Base-by-base conservation (phyloP, 1,140 invertebrate species). In the Drosophila saltans region DNA sequence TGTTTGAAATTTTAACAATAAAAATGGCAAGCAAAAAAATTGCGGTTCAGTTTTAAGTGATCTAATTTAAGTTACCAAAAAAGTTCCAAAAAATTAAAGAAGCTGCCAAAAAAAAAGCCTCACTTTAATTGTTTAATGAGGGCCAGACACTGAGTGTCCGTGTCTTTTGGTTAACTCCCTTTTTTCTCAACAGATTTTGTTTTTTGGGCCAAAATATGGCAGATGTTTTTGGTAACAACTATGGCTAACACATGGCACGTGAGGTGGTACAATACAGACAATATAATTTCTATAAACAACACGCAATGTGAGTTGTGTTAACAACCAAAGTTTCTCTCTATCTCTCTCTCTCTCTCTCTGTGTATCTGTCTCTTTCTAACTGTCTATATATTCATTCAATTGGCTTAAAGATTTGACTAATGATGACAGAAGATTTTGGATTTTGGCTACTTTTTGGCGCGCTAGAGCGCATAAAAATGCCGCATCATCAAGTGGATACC, bases 331-430 rank as follows among this genome's bases (percentile, higher is more conserved):
- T 66, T 52, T 48, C 16, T 16, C 16, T 16, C 16, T 48, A 3
- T 0, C 45, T 52, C 45, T 26, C 21, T 3, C 45, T 52, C 8
- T 9, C 16, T 26, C 8, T 43, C n/a, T n/a, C 11, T 43, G 1
- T 43, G 11, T 0, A 16, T 43, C 3, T 16, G 3, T 52, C 21
- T 24, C 40, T 65, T 45, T 26, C 11, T 36, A 11, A 28, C 45
- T 40, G 52, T 39, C 55, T 28, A 55, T 52, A 72, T 74, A 78
- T 71, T 75, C 72, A 81, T 77, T 76, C 75, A 88, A 77, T 71
- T 69, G 80, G 83, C 70, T 78, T 78, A 77, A 86, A 83, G 67
- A 80, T 82, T 88, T 86, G 83, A 86, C 83, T 86, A 86, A 86
- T 86, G 83, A 83, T 76, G 76, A 72, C 62, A 71, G 63, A 75